Percentiles rank a stretch among this genome's conserved stretches.
phyloP scores from a whole-genome alignment of 2,113 vertebrate genomes.

The Caloenas nicobarica region DNA sequence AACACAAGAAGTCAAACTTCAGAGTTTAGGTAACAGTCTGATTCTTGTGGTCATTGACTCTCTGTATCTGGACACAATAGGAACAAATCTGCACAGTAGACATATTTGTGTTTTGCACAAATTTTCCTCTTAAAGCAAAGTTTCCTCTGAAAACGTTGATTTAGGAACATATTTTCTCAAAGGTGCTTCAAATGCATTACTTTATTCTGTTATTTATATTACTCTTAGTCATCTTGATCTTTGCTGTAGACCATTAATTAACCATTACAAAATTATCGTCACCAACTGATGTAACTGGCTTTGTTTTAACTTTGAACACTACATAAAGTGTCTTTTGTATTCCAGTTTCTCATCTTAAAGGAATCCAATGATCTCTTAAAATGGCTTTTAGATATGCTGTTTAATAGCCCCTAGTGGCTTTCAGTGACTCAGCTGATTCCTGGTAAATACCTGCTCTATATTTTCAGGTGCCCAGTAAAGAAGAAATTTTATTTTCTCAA shows the following conservation, averaged over 20 bases:
- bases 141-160: not conserved
- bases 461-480: not conserved
- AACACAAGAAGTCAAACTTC: not conserved
- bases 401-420: not conserved
- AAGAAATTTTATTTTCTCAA: not conserved
- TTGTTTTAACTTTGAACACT: not conserved
- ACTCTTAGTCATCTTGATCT: not conserved
- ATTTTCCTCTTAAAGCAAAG: no score
- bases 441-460: not conserved
- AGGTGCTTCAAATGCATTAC: not conserved
- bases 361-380: not conserved
- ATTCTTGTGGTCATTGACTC: not conserved
- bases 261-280: not conserved
- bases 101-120: not conserved
- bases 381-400: not conserved
- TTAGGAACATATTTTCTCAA: not conserved
- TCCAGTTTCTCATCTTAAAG: not conserved
- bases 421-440: not conserved
- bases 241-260: not conserved
- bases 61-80: not conserved
- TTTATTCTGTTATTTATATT: not conserved
- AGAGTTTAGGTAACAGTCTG: not conserved
- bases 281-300: not conserved
- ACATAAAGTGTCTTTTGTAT: not conserved
- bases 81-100: not conserved